These are phyloP conservation scores for Limenitis camilla DNA, from an alignment of 2,888 invertebrate species.

Conservation along the genomic window DNA sequence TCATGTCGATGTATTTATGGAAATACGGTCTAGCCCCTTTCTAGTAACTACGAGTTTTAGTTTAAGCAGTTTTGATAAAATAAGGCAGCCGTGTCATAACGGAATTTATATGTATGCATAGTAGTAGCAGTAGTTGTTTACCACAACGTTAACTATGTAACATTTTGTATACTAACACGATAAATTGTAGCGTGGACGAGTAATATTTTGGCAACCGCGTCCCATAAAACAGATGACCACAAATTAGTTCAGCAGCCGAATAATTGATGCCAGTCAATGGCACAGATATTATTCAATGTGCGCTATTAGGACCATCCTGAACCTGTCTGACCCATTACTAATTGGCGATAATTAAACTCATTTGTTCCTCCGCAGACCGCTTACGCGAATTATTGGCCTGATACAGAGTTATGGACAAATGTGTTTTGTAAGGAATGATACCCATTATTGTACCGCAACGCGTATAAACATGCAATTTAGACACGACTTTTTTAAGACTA, in stretches of 20 bases:
- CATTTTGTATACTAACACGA: neutral
- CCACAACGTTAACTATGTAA: too few species aligned
- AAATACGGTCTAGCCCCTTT: too few species aligned
- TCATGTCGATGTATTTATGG: too few species aligned
- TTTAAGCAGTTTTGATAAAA: too few species aligned
- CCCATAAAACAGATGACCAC: constrained; percentile 10
- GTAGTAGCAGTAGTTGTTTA: too few species aligned
- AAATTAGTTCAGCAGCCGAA: constrained; percentile 11
- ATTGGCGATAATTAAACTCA: constrained; percentile 47
- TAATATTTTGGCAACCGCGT: constrained; percentile 2
- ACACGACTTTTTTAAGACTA: too few species aligned
- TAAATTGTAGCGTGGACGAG: constrained; percentile 2
- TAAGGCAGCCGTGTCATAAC: too few species aligned
- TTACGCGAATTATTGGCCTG: constrained; percentile 9
- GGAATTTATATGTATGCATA: too few species aligned
- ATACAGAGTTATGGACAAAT: constrained; percentile 1
- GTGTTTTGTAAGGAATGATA: too few species aligned
- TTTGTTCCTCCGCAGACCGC: constrained; percentile 40
- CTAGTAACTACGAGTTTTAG: too few species aligned
- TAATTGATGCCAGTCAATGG: constrained; percentile 16
- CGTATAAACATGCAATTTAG: too few species aligned
- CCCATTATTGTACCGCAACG: too few species aligned
- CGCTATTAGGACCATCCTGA: constrained; percentile 28
- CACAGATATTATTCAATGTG: constrained; percentile 12
- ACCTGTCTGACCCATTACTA: constrained; percentile 27